Evolutionary conservation across 2,888 invertebrate genomes (phyloP).

Genomic region (Eilema griseolum): DNA sequence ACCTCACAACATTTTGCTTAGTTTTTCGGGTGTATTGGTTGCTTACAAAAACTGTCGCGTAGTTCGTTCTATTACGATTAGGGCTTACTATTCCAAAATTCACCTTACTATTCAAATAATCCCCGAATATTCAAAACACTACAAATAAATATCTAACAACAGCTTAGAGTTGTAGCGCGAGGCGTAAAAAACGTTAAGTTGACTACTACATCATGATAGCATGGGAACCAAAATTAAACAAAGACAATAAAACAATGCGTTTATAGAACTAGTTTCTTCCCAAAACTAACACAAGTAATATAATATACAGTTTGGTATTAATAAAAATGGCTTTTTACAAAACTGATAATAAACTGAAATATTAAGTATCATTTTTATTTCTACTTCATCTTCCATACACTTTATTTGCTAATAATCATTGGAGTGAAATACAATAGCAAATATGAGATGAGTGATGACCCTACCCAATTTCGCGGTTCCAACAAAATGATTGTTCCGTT

Average conservation of each 20-base stretch:
- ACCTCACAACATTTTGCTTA: conserved; percentile 24
- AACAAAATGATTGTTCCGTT: conserved; percentile 11
- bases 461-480: background rate
- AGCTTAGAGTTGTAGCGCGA: background rate
- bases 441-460: background rate
- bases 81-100: background rate
- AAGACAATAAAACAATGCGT: background rate
- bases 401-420: background rate
- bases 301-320: background rate
- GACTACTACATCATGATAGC: background rate
- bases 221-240: background rate
- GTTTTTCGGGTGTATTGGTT: conserved; percentile 28
- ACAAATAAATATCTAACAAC: background rate
- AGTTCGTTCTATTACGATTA: conserved; percentile 9
- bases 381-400: too few relatives aligned
- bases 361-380: background rate
- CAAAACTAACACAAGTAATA: background rate
- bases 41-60: conserved; percentile 36
- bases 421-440: background rate
- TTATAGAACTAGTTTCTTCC: background rate
- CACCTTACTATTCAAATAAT: background rate
- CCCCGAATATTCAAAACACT: background rate
- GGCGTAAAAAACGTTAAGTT: background rate
- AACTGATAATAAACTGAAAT: background rate
- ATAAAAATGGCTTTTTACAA: background rate